These are phyloP conservation scores for Cygnus atratus DNA, from an alignment of 2,113 vertebrate genomes.

Conservation along the genomic window DNA sequence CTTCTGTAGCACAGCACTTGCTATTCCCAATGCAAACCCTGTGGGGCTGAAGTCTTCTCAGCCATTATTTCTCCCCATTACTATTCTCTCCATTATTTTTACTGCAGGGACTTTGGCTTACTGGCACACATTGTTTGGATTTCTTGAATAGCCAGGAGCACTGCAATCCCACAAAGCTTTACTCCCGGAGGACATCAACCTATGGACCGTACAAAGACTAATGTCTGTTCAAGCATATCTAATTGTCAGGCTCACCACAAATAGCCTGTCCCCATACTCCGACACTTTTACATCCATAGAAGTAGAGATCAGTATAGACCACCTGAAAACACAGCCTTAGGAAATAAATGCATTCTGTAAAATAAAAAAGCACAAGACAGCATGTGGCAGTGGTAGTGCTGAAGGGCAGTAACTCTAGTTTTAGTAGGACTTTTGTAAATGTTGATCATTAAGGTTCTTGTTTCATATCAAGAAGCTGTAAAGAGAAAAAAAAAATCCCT, in stretches of 20 bases:
- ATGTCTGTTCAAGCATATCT: too few relatives aligned
- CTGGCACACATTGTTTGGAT: background rate
- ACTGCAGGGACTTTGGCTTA: background rate
- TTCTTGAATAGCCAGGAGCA: background rate
- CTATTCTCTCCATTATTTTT: background rate
- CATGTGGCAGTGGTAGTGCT: background rate
- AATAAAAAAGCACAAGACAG: background rate
- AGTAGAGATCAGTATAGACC: background rate
- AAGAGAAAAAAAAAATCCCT: background rate
- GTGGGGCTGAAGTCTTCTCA: background rate
- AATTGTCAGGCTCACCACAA: too few relatives aligned
- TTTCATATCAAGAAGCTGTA: background rate
- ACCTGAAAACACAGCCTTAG: background rate
- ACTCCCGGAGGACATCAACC: too few relatives aligned
- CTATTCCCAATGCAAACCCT: background rate
- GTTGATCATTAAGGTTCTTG: background rate
- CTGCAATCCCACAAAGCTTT: too few relatives aligned
- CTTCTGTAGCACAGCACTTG: background rate
- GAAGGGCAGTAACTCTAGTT: background rate
- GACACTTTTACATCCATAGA: too few relatives aligned
- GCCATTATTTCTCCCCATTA: too few relatives aligned
- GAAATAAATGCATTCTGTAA: background rate
- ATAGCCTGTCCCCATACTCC: too few relatives aligned
- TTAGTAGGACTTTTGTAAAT: background rate
- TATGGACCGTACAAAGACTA: too few relatives aligned